A percentile compares a stretch with the other conserved stretches of the same genome.
Evolutionary conservation across 2,888 invertebrate species (phyloP).

Genomic region (Falcaria lacertinaria): DNA sequence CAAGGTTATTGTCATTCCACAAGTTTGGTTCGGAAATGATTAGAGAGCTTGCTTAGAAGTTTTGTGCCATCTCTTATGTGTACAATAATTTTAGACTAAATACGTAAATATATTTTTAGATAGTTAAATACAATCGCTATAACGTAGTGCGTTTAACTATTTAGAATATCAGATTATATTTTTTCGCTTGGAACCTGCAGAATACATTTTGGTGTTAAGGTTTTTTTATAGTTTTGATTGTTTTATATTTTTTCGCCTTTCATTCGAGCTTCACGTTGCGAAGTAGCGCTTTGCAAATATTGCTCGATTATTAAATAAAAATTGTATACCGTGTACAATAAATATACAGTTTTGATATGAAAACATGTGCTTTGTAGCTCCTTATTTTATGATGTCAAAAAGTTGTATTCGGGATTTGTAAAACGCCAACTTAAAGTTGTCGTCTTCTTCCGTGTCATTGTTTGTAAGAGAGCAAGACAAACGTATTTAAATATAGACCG

Average conservation of each 20-base stretch:
- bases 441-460: no score
- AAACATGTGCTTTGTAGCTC: constrained; percentile 41
- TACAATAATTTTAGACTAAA: neutral
- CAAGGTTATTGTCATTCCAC: constrained; percentile 68
- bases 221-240: no score
- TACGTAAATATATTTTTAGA: neutral
- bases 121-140: no score
- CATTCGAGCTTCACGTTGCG: no score
- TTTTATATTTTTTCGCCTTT: no score
- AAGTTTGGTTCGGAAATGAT: constrained; percentile 44
- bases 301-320: constrained; percentile 4
- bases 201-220: no score
- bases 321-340: constrained; percentile 17
- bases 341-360: constrained; percentile 38
- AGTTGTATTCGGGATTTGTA: neutral
- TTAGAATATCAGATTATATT: no score
- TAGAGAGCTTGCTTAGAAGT: constrained; percentile 13
- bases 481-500: neutral
- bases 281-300: no score
- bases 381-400: neutral
- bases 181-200: no score
- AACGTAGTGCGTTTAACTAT: no score
- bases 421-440: neutral
- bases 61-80: constrained; percentile 10
- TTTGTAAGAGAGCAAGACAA: neutral